These are phyloP conservation scores for Telmatherina bonti DNA, from an alignment of 2,797 vertebrate genomes.

Conservation along the genomic window DNA sequence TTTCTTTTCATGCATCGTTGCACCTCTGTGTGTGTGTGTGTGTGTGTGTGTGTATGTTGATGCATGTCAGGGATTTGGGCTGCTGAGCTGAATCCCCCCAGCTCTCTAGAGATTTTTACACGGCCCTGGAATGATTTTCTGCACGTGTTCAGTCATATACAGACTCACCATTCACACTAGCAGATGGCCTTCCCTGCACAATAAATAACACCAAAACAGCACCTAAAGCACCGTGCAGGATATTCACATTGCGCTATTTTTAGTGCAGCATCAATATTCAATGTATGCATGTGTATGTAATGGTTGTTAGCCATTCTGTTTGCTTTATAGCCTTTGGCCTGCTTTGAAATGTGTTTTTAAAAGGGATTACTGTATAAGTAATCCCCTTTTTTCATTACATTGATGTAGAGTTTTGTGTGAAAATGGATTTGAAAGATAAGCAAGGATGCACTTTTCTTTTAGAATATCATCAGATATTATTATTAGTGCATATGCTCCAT, in stretches of 20 bases:
- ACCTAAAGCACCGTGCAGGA: constrained; percentile 2
- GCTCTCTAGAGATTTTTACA: constrained; percentile 63
- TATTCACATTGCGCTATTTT: constrained; percentile 14
- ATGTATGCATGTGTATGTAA: background rate
- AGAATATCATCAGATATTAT: background rate
- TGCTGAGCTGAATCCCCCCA: constrained; percentile 37
- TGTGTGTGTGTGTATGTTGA: constrained; percentile 8
- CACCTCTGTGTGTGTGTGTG: background rate
- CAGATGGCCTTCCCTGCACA: constrained; percentile 42
- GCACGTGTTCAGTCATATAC: constrained; percentile 60
- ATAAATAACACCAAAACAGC: constrained; percentile 28
- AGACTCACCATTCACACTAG: constrained; percentile 38
- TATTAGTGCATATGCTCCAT: background rate
- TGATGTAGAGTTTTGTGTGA: constrained; percentile 3
- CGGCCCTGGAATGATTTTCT: constrained; percentile 49
- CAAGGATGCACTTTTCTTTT: background rate
- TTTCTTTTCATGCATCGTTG: constrained; percentile 5
- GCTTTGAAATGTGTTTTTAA: constrained; percentile 3
- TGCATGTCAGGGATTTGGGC: constrained; percentile 18
- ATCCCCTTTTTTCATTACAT: background rate
- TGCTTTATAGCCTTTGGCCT: background rate
- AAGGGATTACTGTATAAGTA: background rate
- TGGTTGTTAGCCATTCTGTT: background rate
- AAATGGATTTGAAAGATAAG: background rate
- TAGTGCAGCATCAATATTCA: background rate